Conservation (phyloP, 2,113 vertebrate species). For the Epinephelus cyanopodus region DNA sequence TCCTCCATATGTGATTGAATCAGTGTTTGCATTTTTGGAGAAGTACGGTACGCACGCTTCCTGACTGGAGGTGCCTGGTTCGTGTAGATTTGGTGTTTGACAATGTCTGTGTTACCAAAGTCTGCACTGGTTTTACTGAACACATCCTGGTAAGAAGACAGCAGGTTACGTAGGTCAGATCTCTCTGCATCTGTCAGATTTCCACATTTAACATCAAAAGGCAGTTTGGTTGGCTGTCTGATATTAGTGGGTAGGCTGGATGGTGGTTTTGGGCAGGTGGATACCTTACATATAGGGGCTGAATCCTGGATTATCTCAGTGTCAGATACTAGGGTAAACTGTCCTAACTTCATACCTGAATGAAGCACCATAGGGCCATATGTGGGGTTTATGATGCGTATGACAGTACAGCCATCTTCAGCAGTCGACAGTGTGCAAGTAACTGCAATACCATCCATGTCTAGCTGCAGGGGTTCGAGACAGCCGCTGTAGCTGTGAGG, state of each 20-base stretch:
- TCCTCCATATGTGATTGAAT: conserved; percentile 24
- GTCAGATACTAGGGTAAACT: background rate
- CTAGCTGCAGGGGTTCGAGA: background rate
- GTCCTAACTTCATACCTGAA: background rate
- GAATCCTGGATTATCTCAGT: conserved; percentile 20
- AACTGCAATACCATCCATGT: background rate
- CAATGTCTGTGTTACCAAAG: conserved; percentile 23
- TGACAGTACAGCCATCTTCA: background rate
- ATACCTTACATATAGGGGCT: conserved; percentile 30
- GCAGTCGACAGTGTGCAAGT: background rate
- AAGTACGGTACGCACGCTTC: conserved; percentile 22
- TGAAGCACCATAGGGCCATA: background rate
- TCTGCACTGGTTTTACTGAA: conserved; percentile 30
- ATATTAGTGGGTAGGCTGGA: background rate
- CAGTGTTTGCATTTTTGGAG: conserved; percentile 33
- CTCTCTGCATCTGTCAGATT: conserved; percentile 1
- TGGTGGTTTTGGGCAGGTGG: background rate
- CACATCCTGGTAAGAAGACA: conserved; percentile 19
- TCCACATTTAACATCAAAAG: conserved; percentile 6
- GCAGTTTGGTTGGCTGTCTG: conserved; percentile 5
- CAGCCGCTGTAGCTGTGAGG: background rate
- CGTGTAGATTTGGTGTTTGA: conserved; percentile 30
- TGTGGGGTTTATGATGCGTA: background rate
- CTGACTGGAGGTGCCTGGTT: conserved; percentile 6
- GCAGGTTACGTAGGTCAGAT: conserved; percentile 12